These are phyloP conservation scores for Rhabdophis nuchalis DNA, from an alignment of 2,797 vertebrate species.

Conservation along the genomic window DNA sequence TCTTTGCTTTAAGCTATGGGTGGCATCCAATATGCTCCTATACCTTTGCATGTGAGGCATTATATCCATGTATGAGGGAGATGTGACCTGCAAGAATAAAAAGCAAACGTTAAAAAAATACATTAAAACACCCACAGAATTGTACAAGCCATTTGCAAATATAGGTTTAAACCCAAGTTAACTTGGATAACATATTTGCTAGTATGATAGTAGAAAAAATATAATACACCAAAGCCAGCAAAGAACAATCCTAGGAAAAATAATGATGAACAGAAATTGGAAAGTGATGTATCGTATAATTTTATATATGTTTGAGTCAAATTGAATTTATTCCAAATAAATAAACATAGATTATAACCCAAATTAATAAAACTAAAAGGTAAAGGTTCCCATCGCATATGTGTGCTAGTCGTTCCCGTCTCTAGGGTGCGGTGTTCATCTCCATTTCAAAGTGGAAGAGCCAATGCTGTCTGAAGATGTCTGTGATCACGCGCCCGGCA, in stretches of 20 bases:
- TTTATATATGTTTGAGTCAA: not conserved
- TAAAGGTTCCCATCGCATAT: too few species aligned
- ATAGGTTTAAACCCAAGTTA: not conserved
- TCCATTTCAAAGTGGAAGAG: too few species aligned
- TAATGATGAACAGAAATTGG: not conserved
- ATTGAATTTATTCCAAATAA: not conserved
- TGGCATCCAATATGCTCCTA: conserved; percentile 56
- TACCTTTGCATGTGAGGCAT: conserved; percentile 49
- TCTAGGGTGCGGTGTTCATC: too few species aligned
- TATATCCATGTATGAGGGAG: conserved; percentile 56
- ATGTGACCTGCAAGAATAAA: conserved; percentile 2
- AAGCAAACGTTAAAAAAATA: not conserved
- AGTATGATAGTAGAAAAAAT: not conserved
- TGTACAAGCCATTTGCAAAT: not conserved
- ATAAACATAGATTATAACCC: not conserved
- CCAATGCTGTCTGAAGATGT: too few species aligned
- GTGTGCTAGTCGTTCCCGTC: too few species aligned
- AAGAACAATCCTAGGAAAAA: not conserved
- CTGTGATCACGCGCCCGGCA: too few species aligned
- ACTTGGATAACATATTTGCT: not conserved
- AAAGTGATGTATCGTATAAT: not conserved
- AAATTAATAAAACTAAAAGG: not conserved
- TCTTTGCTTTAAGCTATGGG: conserved; percentile 58
- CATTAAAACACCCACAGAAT: conserved; percentile 6
- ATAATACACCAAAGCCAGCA: not conserved